These are phyloP conservation scores for Apamea sordens DNA, from an alignment of 2,888 invertebrate species.

Conservation along the genomic window DNA sequence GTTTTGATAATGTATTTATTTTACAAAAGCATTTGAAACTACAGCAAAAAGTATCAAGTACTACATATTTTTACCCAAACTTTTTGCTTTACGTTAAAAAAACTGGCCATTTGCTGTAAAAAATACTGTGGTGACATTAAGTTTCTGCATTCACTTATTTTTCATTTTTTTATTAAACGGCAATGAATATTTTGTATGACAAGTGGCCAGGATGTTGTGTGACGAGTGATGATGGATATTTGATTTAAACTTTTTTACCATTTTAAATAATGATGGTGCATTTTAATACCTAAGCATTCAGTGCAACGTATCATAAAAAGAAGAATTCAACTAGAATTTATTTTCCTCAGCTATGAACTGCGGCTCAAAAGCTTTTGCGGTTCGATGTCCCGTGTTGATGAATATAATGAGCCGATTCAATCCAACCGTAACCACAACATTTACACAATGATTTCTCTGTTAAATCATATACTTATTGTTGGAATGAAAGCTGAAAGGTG, in stretches of 20 bases:
- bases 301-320: not conserved
- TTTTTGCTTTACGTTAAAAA: not conserved
- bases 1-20: not conserved
- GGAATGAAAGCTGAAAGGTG: slow-evolving; percentile 20
- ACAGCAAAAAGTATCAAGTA: not conserved
- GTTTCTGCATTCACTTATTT: not conserved
- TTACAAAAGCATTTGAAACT: not conserved
- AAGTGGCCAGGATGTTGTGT: not conserved
- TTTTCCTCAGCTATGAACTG: no score
- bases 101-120: not conserved
- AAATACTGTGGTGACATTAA: not conserved
- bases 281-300: not conserved
- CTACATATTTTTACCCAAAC: not conserved
- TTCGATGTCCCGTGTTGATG: not conserved
- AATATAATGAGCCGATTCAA: slow-evolving; percentile 8
- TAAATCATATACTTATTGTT: slow-evolving; percentile 14
- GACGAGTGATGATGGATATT: not conserved
- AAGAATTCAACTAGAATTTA: not conserved
- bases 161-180: not conserved
- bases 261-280: not conserved
- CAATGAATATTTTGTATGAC: not conserved
- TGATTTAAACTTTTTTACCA: not conserved
- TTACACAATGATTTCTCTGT: not conserved
- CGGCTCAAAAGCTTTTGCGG: no score
- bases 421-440: slow-evolving; percentile 5